phyloP scores from a whole-genome alignment of 2,888 invertebrate genomes.

The Meiosimyza decipiens region DNA sequence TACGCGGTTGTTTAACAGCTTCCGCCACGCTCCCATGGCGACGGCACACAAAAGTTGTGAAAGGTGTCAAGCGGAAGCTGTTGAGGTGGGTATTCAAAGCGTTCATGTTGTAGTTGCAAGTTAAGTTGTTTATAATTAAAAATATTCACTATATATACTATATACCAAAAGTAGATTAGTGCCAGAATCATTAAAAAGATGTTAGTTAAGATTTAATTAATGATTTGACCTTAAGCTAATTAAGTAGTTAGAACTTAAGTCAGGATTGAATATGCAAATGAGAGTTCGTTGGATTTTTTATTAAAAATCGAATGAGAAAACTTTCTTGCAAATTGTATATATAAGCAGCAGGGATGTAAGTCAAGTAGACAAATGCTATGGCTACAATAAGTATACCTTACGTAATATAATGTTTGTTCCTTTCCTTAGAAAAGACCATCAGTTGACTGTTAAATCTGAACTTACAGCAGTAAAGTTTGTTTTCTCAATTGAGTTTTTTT shows the following conservation, averaged over 20 bases:
- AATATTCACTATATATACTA: constrained; percentile 17
- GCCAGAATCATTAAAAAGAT: constrained; percentile 41
- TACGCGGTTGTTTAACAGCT: constrained; percentile 47
- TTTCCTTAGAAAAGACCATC: neutral
- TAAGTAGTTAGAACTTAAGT: constrained; percentile 2
- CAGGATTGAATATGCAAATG: neutral
- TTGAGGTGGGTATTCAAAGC: constrained; percentile 11
- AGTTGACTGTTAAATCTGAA: constrained; percentile 4
- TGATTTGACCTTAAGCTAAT: constrained; percentile 1
- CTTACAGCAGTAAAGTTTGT: too few relatives aligned
- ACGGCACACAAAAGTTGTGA: neutral
- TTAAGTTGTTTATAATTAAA: constrained; percentile 48
- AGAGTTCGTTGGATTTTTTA: neutral
- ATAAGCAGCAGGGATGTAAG: constrained; percentile 4
- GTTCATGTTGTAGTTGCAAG: constrained; percentile 46
- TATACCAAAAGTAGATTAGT: constrained; percentile 29
- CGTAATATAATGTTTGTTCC: constrained; percentile 36
- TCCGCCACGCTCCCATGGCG: constrained; percentile 27
- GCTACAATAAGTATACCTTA: constrained; percentile 31
- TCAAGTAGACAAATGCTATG: neutral
- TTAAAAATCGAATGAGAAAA: neutral
- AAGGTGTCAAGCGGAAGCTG: constrained; percentile 17
- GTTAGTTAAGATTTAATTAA: constrained; percentile 17
- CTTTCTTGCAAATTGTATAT: constrained; percentile 16
- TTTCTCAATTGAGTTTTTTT: too few relatives aligned